Percentiles rank a stretch among this genome's conserved stretches.
These are phyloP conservation scores for Mesochorus sp. DNA, from an alignment of 2,888 invertebrate species.

Conservation along the genomic window DNA sequence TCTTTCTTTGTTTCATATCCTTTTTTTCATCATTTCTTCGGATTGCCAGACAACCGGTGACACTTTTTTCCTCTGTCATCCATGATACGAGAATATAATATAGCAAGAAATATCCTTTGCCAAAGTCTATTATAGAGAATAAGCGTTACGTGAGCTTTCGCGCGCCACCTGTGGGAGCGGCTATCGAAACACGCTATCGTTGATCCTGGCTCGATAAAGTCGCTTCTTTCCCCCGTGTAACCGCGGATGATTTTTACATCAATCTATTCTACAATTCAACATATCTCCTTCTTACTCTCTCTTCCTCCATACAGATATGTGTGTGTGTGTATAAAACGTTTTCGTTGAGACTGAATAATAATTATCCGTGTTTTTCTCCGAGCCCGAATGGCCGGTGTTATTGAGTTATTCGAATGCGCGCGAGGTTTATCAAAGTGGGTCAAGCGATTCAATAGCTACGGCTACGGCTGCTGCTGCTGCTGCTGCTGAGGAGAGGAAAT, in stretches of 20 bases:
- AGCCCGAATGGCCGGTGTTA: conserved; percentile 58
- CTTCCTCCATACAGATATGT: too few species aligned
- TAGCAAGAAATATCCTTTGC: too few species aligned
- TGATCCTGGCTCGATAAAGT: conserved; percentile 44
- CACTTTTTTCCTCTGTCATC: too few species aligned
- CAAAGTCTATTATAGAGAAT: too few species aligned
- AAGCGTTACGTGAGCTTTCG: conserved; percentile 62
- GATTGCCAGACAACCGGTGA: too few species aligned
- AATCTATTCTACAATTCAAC: too few species aligned
- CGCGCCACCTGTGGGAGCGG: conserved; percentile 68
- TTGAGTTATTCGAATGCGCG: conserved; percentile 80
- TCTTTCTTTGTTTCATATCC: background rate
- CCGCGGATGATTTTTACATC: conserved; percentile 27
- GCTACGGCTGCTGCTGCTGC: conserved; percentile 66
- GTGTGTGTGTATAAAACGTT: too few species aligned
- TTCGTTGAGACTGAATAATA: conserved; percentile 77
- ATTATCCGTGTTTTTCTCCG: conserved; percentile 67
- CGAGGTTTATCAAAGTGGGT: conserved; percentile 82
- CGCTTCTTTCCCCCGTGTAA: conserved; percentile 60
- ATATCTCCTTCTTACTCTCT: too few species aligned
- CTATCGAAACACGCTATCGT: conserved; percentile 60
- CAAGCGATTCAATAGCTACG: conserved; percentile 80
- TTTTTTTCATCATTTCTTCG: background rate
- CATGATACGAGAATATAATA: too few species aligned
- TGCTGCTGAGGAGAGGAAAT: conserved; percentile 73